These are phyloP conservation scores for Trichomycterus rosablanca DNA, from an alignment of 2,113 vertebrate species.

Conservation along the genomic window DNA sequence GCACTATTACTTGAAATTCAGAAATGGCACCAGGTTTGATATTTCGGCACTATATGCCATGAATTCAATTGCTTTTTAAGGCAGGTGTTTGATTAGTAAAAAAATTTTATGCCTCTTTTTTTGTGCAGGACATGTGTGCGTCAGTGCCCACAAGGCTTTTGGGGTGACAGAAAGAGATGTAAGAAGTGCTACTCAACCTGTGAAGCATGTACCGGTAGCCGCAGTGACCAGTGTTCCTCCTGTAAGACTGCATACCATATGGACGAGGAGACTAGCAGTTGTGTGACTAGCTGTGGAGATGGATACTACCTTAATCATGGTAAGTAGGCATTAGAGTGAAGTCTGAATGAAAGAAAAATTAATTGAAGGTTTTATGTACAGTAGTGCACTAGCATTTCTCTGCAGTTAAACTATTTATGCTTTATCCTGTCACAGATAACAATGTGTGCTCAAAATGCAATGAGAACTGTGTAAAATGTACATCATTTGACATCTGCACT, in stretches of 20 bases:
- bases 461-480: conserved; percentile 85
- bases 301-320: conserved; percentile 83
- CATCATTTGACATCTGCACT: conserved; percentile 82
- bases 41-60: too few relatives aligned
- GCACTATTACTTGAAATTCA: conserved; percentile 90
- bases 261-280: conserved; percentile 77
- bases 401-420: neutral
- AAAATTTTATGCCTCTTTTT: too few relatives aligned
- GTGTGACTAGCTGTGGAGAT: conserved; percentile 78
- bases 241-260: conserved; percentile 83
- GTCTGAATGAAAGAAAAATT: too few relatives aligned
- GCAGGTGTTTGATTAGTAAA: too few relatives aligned
- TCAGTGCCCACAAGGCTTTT: conserved; percentile 83
- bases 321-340: conserved; percentile 53
- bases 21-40: conserved; percentile 85
- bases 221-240: conserved; percentile 82
- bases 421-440: conserved; percentile 68
- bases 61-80: too few relatives aligned
- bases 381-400: neutral
- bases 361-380: neutral
- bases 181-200: conserved; percentile 87
- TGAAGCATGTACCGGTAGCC: conserved; percentile 82
- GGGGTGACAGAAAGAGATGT: conserved; percentile 85
- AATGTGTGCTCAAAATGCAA: conserved; percentile 84
- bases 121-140: conserved; percentile 78